Base-by-base conservation (phyloP, 2,797 vertebrate species). In the Hybognathus amarus region DNA sequence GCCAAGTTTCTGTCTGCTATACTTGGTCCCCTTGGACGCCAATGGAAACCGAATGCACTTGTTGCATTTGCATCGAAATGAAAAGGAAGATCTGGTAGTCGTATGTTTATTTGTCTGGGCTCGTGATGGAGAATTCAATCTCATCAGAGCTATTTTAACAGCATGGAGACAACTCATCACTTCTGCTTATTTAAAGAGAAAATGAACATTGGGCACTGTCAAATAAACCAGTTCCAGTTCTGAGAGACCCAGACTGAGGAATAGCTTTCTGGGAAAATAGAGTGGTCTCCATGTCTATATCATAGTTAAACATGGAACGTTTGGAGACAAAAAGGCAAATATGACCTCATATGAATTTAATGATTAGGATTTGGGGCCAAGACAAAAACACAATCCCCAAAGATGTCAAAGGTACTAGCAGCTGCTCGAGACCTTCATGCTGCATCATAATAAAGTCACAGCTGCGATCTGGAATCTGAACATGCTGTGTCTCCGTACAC, bases 111-210 rank as follows among this genome's bases (percentile, higher is more conserved):
- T 80, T 80, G 40, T 83, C 70, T 82, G 69, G 80, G 67, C 75
- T 47, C 6, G 59, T 66, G 85, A 52, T 54, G 8, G 63, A 52
- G 66, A 70, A 80, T 68, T 80, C 71, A 69, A 74, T 87, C 78
- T 77, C 78, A 76, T 77, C 82, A 52, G 66, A 79, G 40, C 66
- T 64, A 84, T 81, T 86, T 86, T 84, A 84, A 70, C 74, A 47
- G 63, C 76, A 45, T 42, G 12, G 20, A 83, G 69, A 76, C 38
- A 78, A 83, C 61, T 83, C 80, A 83, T 85, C 86, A 77, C 80
- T 71, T 79, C 42, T 66, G 75, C 70, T 79, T 83, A 79, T 80
- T 83, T 85, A 45, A 63, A 83, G 56, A 87, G 80, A 82, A 85
- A 82, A 84, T 66, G 66, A 77, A 42, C 47, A 24, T 30, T 74